Evolutionary conservation across 2,888 invertebrate genomes (phyloP).

Genomic region (Oxycera nigricornis): DNA sequence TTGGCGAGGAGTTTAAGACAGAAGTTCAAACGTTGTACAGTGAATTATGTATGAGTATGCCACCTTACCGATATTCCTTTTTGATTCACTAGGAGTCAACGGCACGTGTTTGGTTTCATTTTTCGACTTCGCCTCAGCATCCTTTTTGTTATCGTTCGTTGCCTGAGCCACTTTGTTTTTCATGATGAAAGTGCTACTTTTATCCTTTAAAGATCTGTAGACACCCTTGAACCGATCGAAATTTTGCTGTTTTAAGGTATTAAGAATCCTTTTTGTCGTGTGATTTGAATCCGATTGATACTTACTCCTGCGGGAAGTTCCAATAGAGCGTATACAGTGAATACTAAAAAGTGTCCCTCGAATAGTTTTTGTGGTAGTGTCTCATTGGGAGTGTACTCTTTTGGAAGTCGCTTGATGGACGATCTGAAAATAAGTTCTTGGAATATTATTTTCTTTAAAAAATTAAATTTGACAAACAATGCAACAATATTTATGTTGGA

Average conservation of each 20-base stretch:
- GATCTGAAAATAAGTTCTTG: too few species aligned
- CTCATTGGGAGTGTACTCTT: constrained; percentile 42
- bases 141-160: constrained; percentile 14
- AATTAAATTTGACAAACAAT: too few species aligned
- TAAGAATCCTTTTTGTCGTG: neutral
- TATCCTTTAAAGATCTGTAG: constrained; percentile 58
- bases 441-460: too few species aligned
- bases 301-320: constrained; percentile 60
- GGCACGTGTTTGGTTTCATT: constrained; percentile 43
- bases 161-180: constrained; percentile 53
- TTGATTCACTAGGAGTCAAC: constrained; percentile 58
- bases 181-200: constrained; percentile 55
- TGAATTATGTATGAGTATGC: neutral
- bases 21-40: too few species aligned
- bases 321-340: constrained; percentile 61
- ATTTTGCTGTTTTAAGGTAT: constrained; percentile 53
- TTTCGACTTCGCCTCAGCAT: neutral
- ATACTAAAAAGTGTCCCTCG: constrained; percentile 61
- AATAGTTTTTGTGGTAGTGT: constrained; percentile 57
- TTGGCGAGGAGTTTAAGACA: too few species aligned
- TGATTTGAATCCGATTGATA: neutral
- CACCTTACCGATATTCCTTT: constrained; percentile 58
- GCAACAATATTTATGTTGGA: too few species aligned
- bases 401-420: constrained; percentile 52
- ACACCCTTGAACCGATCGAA: constrained; percentile 60